Percentiles rank a stretch among this genome's conserved stretches.
These are phyloP conservation scores for Pseudoatta argentina DNA, from an alignment of 1,140 invertebrate genomes.

Conservation along the genomic window DNA sequence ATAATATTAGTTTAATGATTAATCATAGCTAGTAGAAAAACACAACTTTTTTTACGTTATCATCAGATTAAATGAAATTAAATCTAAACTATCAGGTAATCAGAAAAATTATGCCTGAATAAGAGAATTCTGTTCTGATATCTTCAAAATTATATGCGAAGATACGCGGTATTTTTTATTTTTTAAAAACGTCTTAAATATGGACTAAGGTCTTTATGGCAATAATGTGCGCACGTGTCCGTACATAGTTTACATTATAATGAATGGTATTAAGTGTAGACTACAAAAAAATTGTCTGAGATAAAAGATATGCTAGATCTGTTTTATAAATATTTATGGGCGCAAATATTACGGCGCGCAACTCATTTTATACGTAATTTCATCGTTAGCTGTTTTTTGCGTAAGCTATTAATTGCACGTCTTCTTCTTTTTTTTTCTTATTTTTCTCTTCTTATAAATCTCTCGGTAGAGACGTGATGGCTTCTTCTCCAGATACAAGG, in stretches of 20 bases:
- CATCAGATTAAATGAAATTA: too few species aligned
- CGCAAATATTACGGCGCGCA: background rate
- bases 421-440: too few species aligned
- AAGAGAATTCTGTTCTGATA: background rate
- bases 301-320: background rate
- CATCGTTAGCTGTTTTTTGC: background rate
- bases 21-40: too few species aligned
- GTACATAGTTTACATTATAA: background rate
- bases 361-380: conserved; percentile 1
- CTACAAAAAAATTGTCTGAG: background rate
- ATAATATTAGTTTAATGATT: too few species aligned
- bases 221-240: background rate
- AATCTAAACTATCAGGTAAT: too few species aligned
- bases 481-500: too few species aligned
- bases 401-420: background rate
- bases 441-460: too few species aligned
- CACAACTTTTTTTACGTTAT: too few species aligned
- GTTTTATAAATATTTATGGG: conserved; percentile 17
- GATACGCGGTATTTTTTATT: background rate
- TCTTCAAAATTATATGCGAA: background rate
- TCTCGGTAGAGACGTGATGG: too few species aligned
- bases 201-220: background rate
- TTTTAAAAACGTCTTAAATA: conserved; percentile 6
- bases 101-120: background rate
- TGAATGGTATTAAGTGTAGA: background rate